Percentiles rank a stretch among this genome's conserved stretches.
These are phyloP conservation scores for Ctenoplectra terminalis DNA, from an alignment of 1,140 invertebrate genomes.

Conservation along the genomic window DNA sequence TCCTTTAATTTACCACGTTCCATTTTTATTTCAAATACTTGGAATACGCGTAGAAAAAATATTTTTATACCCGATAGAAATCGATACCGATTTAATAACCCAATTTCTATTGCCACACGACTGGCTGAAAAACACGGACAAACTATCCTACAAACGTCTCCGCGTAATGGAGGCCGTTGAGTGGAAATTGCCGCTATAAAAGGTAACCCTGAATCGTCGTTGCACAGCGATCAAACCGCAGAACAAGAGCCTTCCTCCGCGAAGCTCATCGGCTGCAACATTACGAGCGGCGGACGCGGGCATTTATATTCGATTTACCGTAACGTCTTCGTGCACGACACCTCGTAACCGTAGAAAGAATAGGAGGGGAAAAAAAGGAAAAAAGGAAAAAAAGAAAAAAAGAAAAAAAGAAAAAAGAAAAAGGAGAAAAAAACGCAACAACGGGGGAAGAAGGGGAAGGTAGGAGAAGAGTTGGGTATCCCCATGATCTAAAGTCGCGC, in stretches of 20 bases:
- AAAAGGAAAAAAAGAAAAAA: neutral
- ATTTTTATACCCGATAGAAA: neutral
- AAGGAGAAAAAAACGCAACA: too few relatives aligned
- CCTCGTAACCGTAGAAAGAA: neutral
- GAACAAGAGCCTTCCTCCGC: constrained; percentile 5
- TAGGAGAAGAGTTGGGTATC: neutral
- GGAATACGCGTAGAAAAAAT: neutral
- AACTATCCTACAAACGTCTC: constrained; percentile 11
- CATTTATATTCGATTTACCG: constrained; percentile 15
- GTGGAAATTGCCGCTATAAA: constrained; percentile 26
- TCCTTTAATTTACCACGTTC: too few relatives aligned
- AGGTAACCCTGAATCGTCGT: constrained; percentile 27
- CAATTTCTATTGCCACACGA: neutral
- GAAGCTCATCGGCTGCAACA: neutral
- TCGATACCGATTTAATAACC: neutral
- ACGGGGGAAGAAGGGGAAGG: neutral
- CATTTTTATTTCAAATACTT: neutral
- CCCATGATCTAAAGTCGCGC: constrained; percentile 66
- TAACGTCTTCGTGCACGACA: constrained; percentile 11
- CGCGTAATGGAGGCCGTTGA: constrained; percentile 22
- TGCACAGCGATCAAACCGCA: constrained; percentile 19
- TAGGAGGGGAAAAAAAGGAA: neutral
- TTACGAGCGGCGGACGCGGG: neutral
- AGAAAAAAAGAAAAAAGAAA: neutral
- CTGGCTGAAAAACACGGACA: neutral